phyloP scores from a whole-genome alignment of 2,888 invertebrate species.

The Nemotelus nigrinus region DNA sequence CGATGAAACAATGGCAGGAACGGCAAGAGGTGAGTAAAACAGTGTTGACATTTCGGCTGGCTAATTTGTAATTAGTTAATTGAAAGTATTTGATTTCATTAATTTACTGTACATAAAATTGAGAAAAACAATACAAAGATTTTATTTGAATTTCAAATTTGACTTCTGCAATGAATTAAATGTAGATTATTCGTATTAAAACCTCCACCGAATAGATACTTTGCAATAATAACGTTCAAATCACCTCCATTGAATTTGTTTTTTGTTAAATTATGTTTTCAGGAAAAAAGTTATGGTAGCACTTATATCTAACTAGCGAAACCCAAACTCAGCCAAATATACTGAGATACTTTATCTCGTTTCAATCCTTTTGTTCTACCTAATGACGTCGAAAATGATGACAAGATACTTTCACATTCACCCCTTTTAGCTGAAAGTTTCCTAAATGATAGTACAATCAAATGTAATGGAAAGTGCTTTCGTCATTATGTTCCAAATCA shows the following conservation, averaged over 20 bases:
- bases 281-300: background rate
- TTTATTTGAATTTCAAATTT: no score
- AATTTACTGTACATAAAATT: background rate
- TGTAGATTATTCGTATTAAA: no score
- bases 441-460: constrained; percentile 34
- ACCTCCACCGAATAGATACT: no score
- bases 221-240: no score
- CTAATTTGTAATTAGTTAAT: no score
- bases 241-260: no score
- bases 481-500: constrained; percentile 5
- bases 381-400: constrained; percentile 42
- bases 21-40: constrained; percentile 83
- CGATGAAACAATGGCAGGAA: constrained; percentile 94
- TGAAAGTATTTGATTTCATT: background rate
- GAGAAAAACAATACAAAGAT: no score
- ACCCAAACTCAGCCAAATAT: background rate
- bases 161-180: no score
- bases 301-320: background rate
- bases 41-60: background rate
- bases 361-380: constrained; percentile 22
- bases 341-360: constrained; percentile 16
- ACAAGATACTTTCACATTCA: constrained; percentile 33
- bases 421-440: constrained; percentile 34
- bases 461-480: constrained; percentile 40
- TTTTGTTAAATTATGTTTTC: no score